A percentile compares a stretch with the other conserved stretches of the same genome.
phyloP scores from a whole-genome alignment of 2,113 vertebrate genomes.

The Casuarius casuarius region DNA sequence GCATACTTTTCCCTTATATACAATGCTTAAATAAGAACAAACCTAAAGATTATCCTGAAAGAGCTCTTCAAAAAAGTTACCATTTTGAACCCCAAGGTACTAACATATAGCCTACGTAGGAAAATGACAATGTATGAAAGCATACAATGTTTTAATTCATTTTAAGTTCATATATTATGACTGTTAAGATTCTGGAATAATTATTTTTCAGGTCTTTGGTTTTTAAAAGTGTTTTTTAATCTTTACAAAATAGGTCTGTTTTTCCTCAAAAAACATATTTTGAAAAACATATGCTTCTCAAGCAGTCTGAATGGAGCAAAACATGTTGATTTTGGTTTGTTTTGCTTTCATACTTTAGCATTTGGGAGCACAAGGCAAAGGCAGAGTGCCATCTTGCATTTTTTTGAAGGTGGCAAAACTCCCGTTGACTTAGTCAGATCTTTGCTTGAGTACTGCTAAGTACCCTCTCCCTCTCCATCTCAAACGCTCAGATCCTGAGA shows the following conservation, averaged over 20 bases:
- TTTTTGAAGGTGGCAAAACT: constrained; percentile 57
- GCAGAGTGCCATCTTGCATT: constrained; percentile 6
- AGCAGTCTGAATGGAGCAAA: background rate
- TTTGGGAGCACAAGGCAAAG: background rate
- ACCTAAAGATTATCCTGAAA: background rate
- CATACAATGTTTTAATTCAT: background rate
- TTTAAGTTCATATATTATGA: background rate
- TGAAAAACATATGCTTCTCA: background rate
- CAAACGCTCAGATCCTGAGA: constrained; percentile 47
- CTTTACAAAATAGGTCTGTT: background rate
- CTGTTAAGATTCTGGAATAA: background rate
- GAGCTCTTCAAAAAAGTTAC: background rate
- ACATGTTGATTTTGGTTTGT: background rate
- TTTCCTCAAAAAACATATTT: background rate
- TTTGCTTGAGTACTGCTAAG: constrained; percentile 62
- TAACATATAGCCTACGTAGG: background rate
- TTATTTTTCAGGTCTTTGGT: background rate
- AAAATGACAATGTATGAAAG: background rate
- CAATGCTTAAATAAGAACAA: background rate
- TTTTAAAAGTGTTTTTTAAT: background rate
- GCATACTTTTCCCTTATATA: background rate
- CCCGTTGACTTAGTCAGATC: constrained; percentile 49
- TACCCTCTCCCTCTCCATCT: background rate
- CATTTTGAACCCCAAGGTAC: background rate
- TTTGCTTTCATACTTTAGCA: background rate